These are phyloP conservation scores for Venusia cambrica DNA, from an alignment of 2,888 invertebrate genomes.

Conservation along the genomic window DNA sequence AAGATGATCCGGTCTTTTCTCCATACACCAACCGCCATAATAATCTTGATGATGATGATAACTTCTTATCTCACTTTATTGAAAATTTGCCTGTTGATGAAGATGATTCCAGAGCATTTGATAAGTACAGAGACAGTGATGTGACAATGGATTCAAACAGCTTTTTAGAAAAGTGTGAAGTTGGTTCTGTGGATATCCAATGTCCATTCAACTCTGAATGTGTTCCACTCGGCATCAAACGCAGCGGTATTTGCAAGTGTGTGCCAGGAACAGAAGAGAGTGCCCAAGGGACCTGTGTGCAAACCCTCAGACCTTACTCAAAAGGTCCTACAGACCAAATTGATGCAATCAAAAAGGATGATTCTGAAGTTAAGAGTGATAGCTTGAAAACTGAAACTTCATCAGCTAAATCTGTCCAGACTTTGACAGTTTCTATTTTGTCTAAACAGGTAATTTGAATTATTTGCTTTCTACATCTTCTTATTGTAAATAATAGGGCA, in stretches of 20 bases:
- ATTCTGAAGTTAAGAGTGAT: slow-evolving; percentile 46
- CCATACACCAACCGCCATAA: slow-evolving; percentile 57
- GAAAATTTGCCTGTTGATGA: slow-evolving; percentile 67
- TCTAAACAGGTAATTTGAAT: slow-evolving; percentile 84
- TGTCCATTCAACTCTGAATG: slow-evolving; percentile 88
- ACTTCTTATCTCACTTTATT: slow-evolving; percentile 61
- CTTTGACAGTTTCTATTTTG: slow-evolving; percentile 86
- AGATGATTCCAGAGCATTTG: slow-evolving; percentile 55
- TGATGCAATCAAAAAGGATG: slow-evolving; percentile 59
- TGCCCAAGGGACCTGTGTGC: slow-evolving; percentile 59
- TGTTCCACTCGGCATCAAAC: slow-evolving; percentile 72
- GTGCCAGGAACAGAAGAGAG: slow-evolving; percentile 80
- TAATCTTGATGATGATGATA: slow-evolving; percentile 60
- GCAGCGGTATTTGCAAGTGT: slow-evolving; percentile 88
- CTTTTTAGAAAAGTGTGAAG: slow-evolving; percentile 81
- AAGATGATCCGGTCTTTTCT: slow-evolving; percentile 64
- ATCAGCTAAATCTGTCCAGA: slow-evolving; percentile 80
- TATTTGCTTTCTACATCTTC: neutral
- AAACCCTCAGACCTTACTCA: slow-evolving; percentile 56
- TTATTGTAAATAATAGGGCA: too few relatives aligned
- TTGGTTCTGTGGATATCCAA: slow-evolving; percentile 65
- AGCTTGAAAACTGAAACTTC: slow-evolving; percentile 55
- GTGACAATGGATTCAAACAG: slow-evolving; percentile 75
- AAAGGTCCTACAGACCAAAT: slow-evolving; percentile 62
- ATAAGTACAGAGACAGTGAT: slow-evolving; percentile 66